Conservation (phyloP, 1,140 invertebrate species). For the Linepithema humile region DNA sequence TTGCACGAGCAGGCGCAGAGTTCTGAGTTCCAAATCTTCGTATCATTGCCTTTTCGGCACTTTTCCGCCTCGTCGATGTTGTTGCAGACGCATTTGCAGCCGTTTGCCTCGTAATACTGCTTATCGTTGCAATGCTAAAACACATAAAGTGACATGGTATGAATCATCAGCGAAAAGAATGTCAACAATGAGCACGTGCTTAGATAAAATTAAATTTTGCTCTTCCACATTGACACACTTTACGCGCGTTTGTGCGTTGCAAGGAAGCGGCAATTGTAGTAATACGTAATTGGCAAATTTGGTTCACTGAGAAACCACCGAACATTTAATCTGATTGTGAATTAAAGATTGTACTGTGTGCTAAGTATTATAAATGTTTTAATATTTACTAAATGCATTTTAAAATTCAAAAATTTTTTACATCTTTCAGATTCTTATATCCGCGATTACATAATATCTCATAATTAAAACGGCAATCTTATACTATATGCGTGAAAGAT, state of each 20-base stretch:
- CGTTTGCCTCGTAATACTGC: slow-evolving; percentile 85
- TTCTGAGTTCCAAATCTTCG: slow-evolving; percentile 87
- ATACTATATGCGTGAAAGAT: background rate
- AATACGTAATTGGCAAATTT: slow-evolving; percentile 29
- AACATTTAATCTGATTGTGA: background rate
- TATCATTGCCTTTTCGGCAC: slow-evolving; percentile 82
- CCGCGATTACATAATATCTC: slow-evolving; percentile 14
- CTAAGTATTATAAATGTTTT: background rate
- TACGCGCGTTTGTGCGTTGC: background rate
- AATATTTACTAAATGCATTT: background rate
- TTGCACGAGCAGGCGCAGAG: slow-evolving; percentile 86
- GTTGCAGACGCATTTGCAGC: slow-evolving; percentile 86
- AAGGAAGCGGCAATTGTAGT: slow-evolving; percentile 42
- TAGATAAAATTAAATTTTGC: slow-evolving; percentile 9
- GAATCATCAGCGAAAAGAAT: slow-evolving; percentile 44
- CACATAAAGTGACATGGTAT: background rate
- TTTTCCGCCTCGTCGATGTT: slow-evolving; percentile 87
- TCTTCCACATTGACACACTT: slow-evolving; percentile 36
- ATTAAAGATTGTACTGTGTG: background rate
- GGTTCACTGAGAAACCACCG: slow-evolving; percentile 22
- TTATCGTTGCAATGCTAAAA: slow-evolving; percentile 86
- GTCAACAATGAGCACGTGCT: slow-evolving; percentile 7
- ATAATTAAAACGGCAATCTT: slow-evolving; percentile 12
- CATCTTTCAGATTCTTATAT: background rate
- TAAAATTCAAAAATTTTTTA: background rate